Base-by-base conservation (phyloP, 2,113 vertebrate species). In the Rhinoderma darwinii region DNA sequence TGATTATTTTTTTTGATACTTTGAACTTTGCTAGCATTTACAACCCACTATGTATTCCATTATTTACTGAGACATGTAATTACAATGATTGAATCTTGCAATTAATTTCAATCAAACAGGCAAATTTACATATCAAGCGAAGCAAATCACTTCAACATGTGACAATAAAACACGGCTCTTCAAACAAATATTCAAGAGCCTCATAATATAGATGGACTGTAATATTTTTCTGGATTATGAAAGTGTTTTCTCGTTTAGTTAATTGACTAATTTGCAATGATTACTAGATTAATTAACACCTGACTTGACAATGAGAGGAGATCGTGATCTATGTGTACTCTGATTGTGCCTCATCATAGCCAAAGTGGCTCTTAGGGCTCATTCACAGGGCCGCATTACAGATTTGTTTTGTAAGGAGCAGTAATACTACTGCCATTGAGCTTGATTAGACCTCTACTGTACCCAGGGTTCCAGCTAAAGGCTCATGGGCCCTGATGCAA, bases 51-150 rank as follows among this genome's bases (percentile, higher is more conserved):
- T 66, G n/a, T 82, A 82, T 82, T 82, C 59, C 22, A 39, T 82
- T 81, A 81, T 59, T 81, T 61, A 43, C 35, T 44, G 59, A n/a
- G 18, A 63, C 39, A 79, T 79, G 39, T 66, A 82, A 82, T 82
- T 61, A 82, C 79, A 66, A 44, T 66, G 79, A 82, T 82, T 82
- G 39, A 82, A 81, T 61, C 56, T 61, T 41, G 37, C 37, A 39
- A 27, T 63, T 56, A 81, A 82, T 81, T 81, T 81, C 25, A 81
- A 81, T 41, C 78, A 61, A 35, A 51, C 30, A 35, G 18, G 7
- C 22, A 25, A 81, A 81, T 82, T 82, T 82, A 82, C 79, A 80
- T 80, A 80, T 61, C 35, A 80, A 80, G 51, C 12, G 54, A 17
- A 14, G 78, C 37, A 61, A 82, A 66, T 82, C 79, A 82, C n/a